Conservation (phyloP, 2,797 vertebrate species). For the Podargus strigoides region DNA sequence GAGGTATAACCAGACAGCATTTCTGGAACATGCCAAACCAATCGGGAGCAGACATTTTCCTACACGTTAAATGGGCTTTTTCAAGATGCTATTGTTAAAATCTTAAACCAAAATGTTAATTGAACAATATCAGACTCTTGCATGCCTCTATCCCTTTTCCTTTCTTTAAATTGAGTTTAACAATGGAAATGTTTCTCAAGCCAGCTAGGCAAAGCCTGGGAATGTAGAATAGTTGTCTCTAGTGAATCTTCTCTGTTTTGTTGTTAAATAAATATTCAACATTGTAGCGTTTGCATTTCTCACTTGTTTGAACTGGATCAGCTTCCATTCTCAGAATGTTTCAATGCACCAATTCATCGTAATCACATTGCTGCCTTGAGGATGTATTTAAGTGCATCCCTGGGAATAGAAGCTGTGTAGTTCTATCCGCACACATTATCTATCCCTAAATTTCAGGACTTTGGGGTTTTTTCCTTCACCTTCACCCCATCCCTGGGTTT, state of each 20-base stretch:
- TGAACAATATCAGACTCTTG: not conserved
- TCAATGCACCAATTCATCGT: conserved; percentile 15
- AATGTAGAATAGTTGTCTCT: conserved; percentile 27
- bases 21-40: not conserved
- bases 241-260: conserved; percentile 49
- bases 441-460: not conserved
- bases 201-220: not conserved
- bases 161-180: conserved; percentile 22
- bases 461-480: not conserved
- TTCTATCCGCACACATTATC: not conserved
- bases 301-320: conserved; percentile 62
- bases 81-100: not conserved
- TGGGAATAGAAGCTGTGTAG: not conserved
- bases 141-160: not conserved
- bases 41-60: not conserved
- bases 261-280: conserved; percentile 49
- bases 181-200: conserved; percentile 17
- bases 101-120: conserved; percentile 5
- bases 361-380: conserved; percentile 42
- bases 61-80: not conserved
- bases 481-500: not conserved
- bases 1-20: not conserved
- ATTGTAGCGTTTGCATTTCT: conserved; percentile 53
- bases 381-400: not conserved
- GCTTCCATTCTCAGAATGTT: conserved; percentile 41